Evolutionary conservation across 1,140 invertebrate genomes (phyloP), one percentile per base, ranked within the genome.

Genomic region (Zelostemma sp.): DNA sequence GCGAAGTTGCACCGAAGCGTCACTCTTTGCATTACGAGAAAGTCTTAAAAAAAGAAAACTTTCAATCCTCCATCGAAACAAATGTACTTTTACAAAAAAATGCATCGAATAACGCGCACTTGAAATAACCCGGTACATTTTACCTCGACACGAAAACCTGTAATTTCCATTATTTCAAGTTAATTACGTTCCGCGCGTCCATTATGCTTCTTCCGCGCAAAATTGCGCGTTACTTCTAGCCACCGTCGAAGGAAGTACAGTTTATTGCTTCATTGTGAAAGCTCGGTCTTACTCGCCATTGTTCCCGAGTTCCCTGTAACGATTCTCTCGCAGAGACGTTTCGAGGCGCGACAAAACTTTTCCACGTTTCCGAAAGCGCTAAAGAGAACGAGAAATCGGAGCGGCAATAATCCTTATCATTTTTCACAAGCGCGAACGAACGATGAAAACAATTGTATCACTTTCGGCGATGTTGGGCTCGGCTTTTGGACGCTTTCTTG

Each of bases 251-350:
- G 49, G 60, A 45, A 49, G 31, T 45, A 35, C 12, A 45, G 57
- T 66, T 57, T 57, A 69, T 74, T 72, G 53, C 66, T 75, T 77
- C 69, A 74, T 74, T 79, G 70, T 56, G 59, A 51, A 60, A 63
- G 40, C 33, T 40, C 56, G 31, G 56, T 51, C 49, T 53, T 48
- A 59, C 43, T 38, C 58, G 43, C 58, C 47, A 75, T 80, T 79
- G 75, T 80, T 79, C 62, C 68, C 64, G 56, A 72, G 61, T 78
- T 79, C 74, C 55, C 60, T 71, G 69, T 74, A 70, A 70, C 61
- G 14, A 40, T 18, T 57, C 59, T 60, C 35, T 9, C 49, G 54
- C 17, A 47, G 62, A 48, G 21, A 33, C 3, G 25, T 50, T 59
- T 43, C 68, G 47, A 47, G 48, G 56, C 57, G 57, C 53, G 60